A percentile compares a stretch with the other conserved stretches of the same genome.
These are phyloP conservation scores for Austrofundulus limnaeus DNA, from an alignment of 2,113 vertebrate genomes.

Conservation along the genomic window DNA sequence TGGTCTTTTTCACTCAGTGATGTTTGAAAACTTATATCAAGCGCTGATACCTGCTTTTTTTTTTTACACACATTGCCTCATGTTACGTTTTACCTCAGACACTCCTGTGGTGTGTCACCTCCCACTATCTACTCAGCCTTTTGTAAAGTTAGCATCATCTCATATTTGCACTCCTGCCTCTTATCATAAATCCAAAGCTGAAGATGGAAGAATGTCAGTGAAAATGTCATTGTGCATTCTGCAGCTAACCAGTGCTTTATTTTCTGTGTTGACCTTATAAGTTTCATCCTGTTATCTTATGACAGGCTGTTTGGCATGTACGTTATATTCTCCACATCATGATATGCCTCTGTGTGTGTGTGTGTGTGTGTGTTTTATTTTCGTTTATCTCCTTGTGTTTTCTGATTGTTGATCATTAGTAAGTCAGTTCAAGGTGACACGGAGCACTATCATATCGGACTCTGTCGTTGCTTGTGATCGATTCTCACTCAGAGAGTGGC, in stretches of 20 bases:
- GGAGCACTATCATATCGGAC: constrained; percentile 53
- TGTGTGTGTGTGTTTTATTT: no score
- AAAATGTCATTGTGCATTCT: constrained; percentile 35
- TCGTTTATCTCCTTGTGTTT: constrained; percentile 15
- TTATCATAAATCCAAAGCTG: constrained; percentile 44
- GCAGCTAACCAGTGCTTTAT: constrained; percentile 41
- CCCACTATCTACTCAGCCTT: background rate
- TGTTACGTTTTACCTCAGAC: constrained; percentile 47
- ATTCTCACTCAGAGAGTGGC: constrained; percentile 63
- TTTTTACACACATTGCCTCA: constrained; percentile 33
- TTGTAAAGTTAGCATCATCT: constrained; percentile 17
- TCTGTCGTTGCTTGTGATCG: constrained; percentile 57
- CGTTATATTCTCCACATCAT: constrained; percentile 26
- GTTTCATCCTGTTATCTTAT: constrained; percentile 43
- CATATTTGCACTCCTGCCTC: constrained; percentile 39
- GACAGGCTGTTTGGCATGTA: constrained; percentile 40
- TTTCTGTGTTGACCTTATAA: constrained; percentile 36
- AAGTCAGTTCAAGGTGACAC: constrained; percentile 32
- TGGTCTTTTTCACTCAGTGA: constrained; percentile 48
- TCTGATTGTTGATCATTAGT: constrained; percentile 11
- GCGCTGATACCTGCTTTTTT: constrained; percentile 15
- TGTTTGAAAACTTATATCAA: constrained; percentile 24
- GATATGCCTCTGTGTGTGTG: constrained; percentile 10
- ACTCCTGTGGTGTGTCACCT: constrained; percentile 4
- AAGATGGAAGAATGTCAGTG: constrained; percentile 58